Conservation (phyloP, 1,140 invertebrate genomes). For the Rhizoglyphus robini region DNA sequence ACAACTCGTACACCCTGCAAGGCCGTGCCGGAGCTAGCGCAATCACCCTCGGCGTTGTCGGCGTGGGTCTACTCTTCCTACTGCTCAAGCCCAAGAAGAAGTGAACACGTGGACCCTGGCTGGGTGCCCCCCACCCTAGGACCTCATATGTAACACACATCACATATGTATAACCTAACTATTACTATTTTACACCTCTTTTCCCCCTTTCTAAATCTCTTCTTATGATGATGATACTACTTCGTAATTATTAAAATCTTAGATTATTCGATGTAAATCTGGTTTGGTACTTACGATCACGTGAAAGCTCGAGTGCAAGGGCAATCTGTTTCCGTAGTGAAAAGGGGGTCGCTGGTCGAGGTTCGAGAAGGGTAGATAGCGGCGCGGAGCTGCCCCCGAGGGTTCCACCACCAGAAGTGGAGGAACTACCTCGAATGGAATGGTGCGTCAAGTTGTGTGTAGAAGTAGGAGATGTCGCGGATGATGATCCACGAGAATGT, state of each 20-base stretch:
- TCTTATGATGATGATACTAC: background rate
- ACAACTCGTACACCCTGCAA: conserved; percentile 14
- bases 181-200: too few relatives aligned
- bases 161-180: background rate
- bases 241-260: background rate
- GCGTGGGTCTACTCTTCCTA: conserved; percentile 1
- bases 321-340: conserved; percentile 9
- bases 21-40: background rate
- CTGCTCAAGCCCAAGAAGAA: conserved; percentile 16
- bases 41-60: conserved; percentile 10
- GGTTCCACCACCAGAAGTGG: too few relatives aligned
- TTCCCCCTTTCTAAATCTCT: too few relatives aligned
- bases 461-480: background rate
- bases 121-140: background rate
- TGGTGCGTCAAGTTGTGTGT: background rate
- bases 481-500: background rate
- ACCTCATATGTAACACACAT: background rate
- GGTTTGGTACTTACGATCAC: conserved; percentile 5
- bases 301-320: background rate
- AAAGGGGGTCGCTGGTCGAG: background rate
- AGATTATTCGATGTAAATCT: background rate
- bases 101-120: background rate
- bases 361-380: background rate
- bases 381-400: too few relatives aligned
- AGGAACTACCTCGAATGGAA: background rate